Evolutionary conservation across 2,113 vertebrate species (phyloP), one percentile per base, ranked within the genome.

Genomic region (Astatoreochromis straeleni): DNA sequence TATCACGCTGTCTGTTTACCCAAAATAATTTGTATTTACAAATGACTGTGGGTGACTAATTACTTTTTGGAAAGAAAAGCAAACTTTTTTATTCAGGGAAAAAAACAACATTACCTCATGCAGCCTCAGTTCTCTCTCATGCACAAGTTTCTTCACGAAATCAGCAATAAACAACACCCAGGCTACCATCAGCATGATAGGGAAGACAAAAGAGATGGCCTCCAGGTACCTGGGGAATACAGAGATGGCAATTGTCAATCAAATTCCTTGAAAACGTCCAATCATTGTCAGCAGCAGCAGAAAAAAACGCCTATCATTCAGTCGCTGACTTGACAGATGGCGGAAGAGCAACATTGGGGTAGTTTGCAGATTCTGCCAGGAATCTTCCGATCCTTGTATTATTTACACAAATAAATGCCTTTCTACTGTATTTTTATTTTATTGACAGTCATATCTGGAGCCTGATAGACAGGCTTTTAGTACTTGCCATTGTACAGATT

Each of bases 101-200:
- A 75, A 47, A 47, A 75, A 85, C 45, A 85, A 75, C 11, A 12
- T 82, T 96, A 99, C 98, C 98, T 99, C 98, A 68, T 99, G 98
- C 91, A 99, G 97, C 88, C 98, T 96, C 86, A 99, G 96, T 93
- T 99, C 98, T 95, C 98, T 97, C 95, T 99, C 98, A 47, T 99
- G 97, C 88, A 99, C 98, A 49, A 99, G 97, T 80, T 98, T 99
- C 95, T 98, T 99, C 63, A 99, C 98, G 93, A 99, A 99, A 88
- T 98, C 96, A 84, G 98, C 97, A 87, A 99, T 96, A 90, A 99
- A 99, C 91, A 99, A 97, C 84, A 98, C 96, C 98, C 98, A 99
- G 90, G 98, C 97, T 81, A 98, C 94, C 98, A 99, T 98, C 92
- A 99, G 95, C 90, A 97, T 96, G 83, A 99, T 94, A 4, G 98